Evolutionary conservation across 2,113 vertebrate species (phyloP), one percentile per base, ranked within the genome.

Genomic region (Mystacornis crossleyi): DNA sequence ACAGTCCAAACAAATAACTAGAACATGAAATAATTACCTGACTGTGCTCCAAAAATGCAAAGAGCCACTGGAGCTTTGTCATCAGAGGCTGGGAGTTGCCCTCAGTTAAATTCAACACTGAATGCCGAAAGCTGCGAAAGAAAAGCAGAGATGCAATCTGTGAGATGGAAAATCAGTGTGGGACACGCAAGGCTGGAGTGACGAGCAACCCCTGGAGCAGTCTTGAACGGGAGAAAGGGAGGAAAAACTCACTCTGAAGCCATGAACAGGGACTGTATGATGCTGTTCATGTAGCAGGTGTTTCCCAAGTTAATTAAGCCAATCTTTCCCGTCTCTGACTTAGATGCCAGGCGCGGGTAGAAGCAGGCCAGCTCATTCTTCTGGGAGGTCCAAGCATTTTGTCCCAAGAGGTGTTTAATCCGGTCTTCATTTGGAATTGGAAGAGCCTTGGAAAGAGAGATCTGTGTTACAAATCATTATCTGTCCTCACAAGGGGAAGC

Each of bases 261-360:
- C 98, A 99, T 99, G 95, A 98, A 99, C 65, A 99, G 97, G 18
- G 98, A 98, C 92, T 99, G 98, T 48, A 99, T 97, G 93, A 99
- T 97, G 89, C 98, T 99, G 96, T 98, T 99, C 98, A 99, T 98
- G 28, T 98, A 99, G 95, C 98, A 99, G 6, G 98, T 99, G 96
- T 98, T 99, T 60, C 98, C 98, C 86, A 99, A 86, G 61, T 99
- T 99, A 82, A 98, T 98, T 90, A 99, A 97, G 15, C 98, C 98
- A 1, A 98, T 98, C 96, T 98, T 99, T 80, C 98, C 98, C 0
- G 98, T 99, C 89, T 98, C 98, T 0, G 98, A 99, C 82, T 98
- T 99, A 89, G 98, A 98, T 38, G 97, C 96, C 53, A 98, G 95
- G 61, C 98, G 97, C 47, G 98, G 98, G 75, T 98, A 98, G 94